These are phyloP conservation scores for Cylindroiulus punctatus DNA, from an alignment of 2,888 invertebrate species.

Conservation along the genomic window DNA sequence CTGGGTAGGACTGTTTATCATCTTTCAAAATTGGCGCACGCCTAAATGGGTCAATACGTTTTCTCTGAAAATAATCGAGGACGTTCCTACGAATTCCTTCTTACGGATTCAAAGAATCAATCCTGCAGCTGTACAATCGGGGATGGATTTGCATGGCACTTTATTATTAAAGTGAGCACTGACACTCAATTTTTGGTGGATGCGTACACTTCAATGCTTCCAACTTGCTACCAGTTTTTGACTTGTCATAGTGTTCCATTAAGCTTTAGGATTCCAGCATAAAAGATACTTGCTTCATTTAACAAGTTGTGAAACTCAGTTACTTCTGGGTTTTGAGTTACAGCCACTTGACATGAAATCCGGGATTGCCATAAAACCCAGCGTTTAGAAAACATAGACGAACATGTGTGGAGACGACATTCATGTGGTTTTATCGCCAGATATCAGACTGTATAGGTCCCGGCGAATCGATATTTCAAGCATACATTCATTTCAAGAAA, in stretches of 20 bases:
- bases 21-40: too few species aligned
- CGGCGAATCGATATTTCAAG: background rate
- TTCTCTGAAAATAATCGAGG: too few species aligned
- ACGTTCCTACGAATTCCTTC: background rate
- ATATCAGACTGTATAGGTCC: background rate
- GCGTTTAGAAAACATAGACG: background rate
- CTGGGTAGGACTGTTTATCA: too few species aligned
- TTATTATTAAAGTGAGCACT: background rate
- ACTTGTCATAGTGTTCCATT: background rate
- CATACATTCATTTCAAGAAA: background rate
- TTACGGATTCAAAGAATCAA: too few species aligned
- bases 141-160: too few species aligned
- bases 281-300: background rate
- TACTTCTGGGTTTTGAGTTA: background rate
- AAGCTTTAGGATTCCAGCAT: background rate
- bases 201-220: background rate
- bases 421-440: background rate
- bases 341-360: background rate
- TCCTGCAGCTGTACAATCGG: too few species aligned
- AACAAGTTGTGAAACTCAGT: background rate
- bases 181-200: background rate
- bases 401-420: conserved; percentile 2
- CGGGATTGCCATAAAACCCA: background rate
- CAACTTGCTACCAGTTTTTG: background rate
- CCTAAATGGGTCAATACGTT: too few species aligned